These are phyloP conservation scores for Silurus meridionalis DNA, from an alignment of 2,113 vertebrate genomes.

Conservation along the genomic window DNA sequence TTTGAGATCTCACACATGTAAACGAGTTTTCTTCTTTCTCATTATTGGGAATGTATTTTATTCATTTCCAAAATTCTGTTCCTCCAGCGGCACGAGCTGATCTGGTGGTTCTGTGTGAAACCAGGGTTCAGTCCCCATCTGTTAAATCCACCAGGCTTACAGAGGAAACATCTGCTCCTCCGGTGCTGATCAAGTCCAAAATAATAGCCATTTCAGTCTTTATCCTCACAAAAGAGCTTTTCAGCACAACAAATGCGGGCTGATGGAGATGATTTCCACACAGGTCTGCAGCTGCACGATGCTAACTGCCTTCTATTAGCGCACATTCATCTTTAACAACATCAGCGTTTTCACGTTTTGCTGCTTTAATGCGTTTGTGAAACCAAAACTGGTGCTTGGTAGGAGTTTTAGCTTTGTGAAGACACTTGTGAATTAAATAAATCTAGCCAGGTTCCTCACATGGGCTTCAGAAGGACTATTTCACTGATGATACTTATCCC, in stretches of 20 bases:
- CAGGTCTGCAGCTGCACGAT: not conserved
- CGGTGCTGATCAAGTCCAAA: not conserved
- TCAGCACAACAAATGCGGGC: not conserved
- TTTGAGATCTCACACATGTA: not conserved
- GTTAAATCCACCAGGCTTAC: not conserved
- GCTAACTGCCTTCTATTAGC: not conserved
- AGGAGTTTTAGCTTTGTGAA: not conserved
- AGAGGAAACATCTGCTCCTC: constrained; percentile 23
- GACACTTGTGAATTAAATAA: not conserved
- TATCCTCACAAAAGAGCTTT: constrained; percentile 4
- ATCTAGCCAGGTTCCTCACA: not conserved
- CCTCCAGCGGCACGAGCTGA: not conserved
- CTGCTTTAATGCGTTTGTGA: not conserved
- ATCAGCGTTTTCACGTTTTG: not conserved
- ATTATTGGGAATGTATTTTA: not conserved
- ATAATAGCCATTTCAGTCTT: not conserved
- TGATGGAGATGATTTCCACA: constrained; percentile 3
- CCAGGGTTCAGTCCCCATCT: not conserved
- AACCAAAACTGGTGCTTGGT: not conserved
- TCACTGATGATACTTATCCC: not conserved
- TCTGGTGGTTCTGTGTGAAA: not conserved
- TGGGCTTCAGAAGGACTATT: no score
- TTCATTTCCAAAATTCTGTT: no score
- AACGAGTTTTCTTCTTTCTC: not conserved
- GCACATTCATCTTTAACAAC: not conserved